phyloP scores from a whole-genome alignment of 2,797 vertebrate genomes.

The Philypnodon macrostomus region DNA sequence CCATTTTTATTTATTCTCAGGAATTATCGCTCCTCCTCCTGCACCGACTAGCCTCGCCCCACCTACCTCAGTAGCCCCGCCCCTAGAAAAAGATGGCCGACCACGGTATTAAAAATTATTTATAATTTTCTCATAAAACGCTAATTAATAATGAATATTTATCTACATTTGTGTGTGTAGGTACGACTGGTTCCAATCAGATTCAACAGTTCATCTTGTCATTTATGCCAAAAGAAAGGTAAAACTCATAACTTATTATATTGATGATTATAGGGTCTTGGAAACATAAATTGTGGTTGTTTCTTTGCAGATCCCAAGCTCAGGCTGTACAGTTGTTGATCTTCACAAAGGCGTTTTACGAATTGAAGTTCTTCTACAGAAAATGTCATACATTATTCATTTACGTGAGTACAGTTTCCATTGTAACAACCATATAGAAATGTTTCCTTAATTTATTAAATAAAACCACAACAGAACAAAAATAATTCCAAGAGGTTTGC shows the following conservation, averaged over 20 bases:
- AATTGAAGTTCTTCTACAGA: conserved; percentile 80
- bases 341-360: conserved; percentile 76
- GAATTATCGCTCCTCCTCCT: conserved; percentile 42
- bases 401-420: conserved; percentile 81
- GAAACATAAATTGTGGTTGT: background rate
- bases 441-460: too few species aligned
- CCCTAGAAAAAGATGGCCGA: conserved; percentile 60
- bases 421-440: too few species aligned
- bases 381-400: conserved; percentile 86
- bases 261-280: background rate
- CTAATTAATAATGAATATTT: background rate
- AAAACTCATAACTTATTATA: conserved; percentile 7
- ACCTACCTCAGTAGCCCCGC: conserved; percentile 30
- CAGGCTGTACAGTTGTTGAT: conserved; percentile 83
- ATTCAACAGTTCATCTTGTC: conserved; percentile 81
- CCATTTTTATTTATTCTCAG: conserved; percentile 36
- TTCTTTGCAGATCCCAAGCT: conserved; percentile 77
- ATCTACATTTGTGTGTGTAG: conserved; percentile 59
- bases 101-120: conserved; percentile 62
- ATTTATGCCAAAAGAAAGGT: conserved; percentile 92
- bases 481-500: too few species aligned
- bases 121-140: too few species aligned
- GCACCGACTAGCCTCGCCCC: conserved; percentile 27
- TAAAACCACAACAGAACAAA: too few species aligned
- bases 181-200: conserved; percentile 97